Conservation (phyloP, 2,797 vertebrate genomes). For the Muscicapa striata region DNA sequence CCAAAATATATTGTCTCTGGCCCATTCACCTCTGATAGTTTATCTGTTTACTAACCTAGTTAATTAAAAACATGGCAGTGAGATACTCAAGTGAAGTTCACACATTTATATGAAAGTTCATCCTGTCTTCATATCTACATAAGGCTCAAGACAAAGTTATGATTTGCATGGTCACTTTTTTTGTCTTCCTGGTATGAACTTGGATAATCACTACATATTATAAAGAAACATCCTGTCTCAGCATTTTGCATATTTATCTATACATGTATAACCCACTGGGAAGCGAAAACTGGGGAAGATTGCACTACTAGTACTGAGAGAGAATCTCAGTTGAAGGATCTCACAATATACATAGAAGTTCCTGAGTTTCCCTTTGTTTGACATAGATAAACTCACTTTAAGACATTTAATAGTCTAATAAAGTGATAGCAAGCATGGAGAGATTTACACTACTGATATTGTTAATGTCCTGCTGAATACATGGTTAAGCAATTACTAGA, state of each 20-base stretch:
- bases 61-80: not conserved
- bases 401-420: not conserved
- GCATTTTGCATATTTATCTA: not conserved
- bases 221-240: not conserved
- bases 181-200: not conserved
- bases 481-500: not conserved
- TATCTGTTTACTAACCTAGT: not conserved
- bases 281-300: not conserved
- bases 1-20: not conserved
- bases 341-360: not conserved
- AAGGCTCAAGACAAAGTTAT: not conserved
- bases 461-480: not conserved
- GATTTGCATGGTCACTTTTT: not conserved
- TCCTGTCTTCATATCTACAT: not conserved
- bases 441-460: not conserved
- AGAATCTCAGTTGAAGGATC: not conserved
- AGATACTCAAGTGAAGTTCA: not conserved
- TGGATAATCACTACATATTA: not conserved
- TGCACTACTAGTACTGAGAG: not conserved
- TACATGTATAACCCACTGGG: not conserved
- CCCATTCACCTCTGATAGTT: not conserved
- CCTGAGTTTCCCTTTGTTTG: not conserved
- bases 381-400: not conserved
- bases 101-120: not conserved
- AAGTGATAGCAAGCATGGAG: not conserved